Conservation (phyloP, 2,888 invertebrate genomes). For the Nezara viridula region DNA sequence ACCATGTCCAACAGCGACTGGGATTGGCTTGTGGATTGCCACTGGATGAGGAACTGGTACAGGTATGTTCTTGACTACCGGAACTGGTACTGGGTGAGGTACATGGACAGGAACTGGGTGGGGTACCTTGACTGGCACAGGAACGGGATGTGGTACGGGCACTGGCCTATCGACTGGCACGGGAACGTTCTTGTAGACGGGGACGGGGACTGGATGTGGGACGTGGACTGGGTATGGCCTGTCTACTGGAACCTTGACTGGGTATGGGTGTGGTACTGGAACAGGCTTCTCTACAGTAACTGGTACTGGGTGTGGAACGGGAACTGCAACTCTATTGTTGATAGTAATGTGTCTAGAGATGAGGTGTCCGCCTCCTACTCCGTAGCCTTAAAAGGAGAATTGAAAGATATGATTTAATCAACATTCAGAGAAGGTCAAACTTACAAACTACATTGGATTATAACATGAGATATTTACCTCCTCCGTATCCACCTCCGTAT, state of each 20-base stretch:
- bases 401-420: neutral
- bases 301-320: slow-evolving; percentile 66
- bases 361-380: slow-evolving; percentile 57
- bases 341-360: slow-evolving; percentile 62
- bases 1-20: slow-evolving; percentile 7
- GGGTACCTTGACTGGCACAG: slow-evolving; percentile 69
- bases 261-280: slow-evolving; percentile 61
- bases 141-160: slow-evolving; percentile 58
- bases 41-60: slow-evolving; percentile 68
- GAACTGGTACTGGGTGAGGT: slow-evolving; percentile 72
- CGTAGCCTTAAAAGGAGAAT: slow-evolving; percentile 25
- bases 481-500: neutral
- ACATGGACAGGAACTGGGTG: slow-evolving; percentile 71
- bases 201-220: slow-evolving; percentile 55
- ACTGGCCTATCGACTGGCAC: slow-evolving; percentile 65
- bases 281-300: slow-evolving; percentile 67
- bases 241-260: slow-evolving; percentile 59
- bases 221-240: slow-evolving; percentile 64
- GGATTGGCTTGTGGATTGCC: slow-evolving; percentile 54
- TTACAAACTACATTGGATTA: neutral
- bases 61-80: slow-evolving; percentile 67
- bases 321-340: slow-evolving; percentile 64
- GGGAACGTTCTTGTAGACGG: slow-evolving; percentile 21
- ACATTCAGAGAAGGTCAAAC: neutral
- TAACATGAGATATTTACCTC: neutral